Base-by-base conservation (phyloP, 2,113 vertebrate species). In the Hemibagrus wyckioides region DNA sequence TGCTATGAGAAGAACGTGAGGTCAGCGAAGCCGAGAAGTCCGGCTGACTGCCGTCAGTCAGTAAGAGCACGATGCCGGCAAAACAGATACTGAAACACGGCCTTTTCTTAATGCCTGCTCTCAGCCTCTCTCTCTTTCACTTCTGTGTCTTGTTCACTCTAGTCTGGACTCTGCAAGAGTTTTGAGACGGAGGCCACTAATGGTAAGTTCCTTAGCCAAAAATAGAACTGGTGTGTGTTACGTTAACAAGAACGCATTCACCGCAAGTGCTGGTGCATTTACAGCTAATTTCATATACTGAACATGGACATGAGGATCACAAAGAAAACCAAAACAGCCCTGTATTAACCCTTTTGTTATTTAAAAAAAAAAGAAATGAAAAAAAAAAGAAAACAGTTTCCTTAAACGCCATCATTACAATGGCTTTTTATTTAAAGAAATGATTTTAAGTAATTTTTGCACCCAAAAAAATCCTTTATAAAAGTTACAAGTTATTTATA, bases 201-300 rank as follows among this genome's bases (percentile, higher is more conserved):
- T 30, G 23, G 61, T 30, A 56, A 84, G 82, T 39, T 28, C 36
- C 17, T 44, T 5, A n/a, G 44, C 69, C 67, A 48, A 75, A 89
- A 65, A 89, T 87, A 85, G 59, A 23, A 10, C 10, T 9, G 25
- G 50, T 63, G 82, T 61, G 33, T 69, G 82, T 81, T 65, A 63
- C 65, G 52, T 65, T 83, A 67, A 85, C 76, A 39, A 39, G 84
- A 73, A 19, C 30, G 1, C 4, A 21, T 75, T 71, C 44, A 50
- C 7, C 9, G 59, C n/a, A n/a, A n/a, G n/a, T 17, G 39, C 8
- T 25, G 28, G 59, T 61, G 23, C 41, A 30, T 6, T 82, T 82
- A 48, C 41, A 52, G n/a, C 41, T 65, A n/a, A 83, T 36, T 1
- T 50, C 19, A 30, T 15, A 21, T 13, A 25, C 11, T 25, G 36